These are phyloP conservation scores for Drosophila miranda DNA, from an alignment of 1,140 invertebrate genomes.

Conservation along the genomic window DNA sequence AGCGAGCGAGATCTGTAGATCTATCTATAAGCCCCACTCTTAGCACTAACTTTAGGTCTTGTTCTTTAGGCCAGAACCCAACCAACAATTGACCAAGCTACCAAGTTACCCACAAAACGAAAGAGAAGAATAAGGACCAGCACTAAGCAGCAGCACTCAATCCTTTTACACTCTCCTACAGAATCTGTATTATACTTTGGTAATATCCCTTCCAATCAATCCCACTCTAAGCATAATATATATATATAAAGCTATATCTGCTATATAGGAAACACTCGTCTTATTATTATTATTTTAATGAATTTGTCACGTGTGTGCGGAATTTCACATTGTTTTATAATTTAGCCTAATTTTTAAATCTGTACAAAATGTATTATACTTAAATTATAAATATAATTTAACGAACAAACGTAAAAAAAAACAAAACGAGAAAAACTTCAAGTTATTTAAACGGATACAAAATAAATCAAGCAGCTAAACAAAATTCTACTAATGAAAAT, in stretches of 20 bases:
- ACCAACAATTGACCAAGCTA: constrained; percentile 67
- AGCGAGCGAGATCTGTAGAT: no score
- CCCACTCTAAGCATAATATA: constrained; percentile 39
- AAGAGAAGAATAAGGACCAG: constrained; percentile 32
- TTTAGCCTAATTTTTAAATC: constrained; percentile 76
- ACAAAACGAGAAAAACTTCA: constrained; percentile 55
- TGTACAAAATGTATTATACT: constrained; percentile 81
- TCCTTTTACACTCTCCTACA: constrained; percentile 31
- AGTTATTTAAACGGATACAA: constrained; percentile 50
- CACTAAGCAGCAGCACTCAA: constrained; percentile 8
- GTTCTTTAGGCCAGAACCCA: constrained; percentile 19
- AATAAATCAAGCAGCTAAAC: constrained; percentile 30
- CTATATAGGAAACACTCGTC: constrained; percentile 43
- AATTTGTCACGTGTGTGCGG: constrained; percentile 37
- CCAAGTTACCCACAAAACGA: constrained; percentile 55
- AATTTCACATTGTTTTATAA: constrained; percentile 57
- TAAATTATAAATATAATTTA: constrained; percentile 78
- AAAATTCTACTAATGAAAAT: constrained; percentile 40
- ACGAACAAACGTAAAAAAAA: constrained; percentile 31
- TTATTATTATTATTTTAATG: constrained; percentile 34
- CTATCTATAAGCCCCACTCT: no score
- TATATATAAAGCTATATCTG: constrained; percentile 23
- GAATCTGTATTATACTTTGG: constrained; percentile 60
- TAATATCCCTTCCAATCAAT: constrained; percentile 64
- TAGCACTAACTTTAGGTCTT: constrained; percentile 10